A percentile compares a stretch with the other conserved stretches of the same genome.
Evolutionary conservation across 2,797 vertebrate species (phyloP).

Genomic region (Thamnophis elegans): DNA sequence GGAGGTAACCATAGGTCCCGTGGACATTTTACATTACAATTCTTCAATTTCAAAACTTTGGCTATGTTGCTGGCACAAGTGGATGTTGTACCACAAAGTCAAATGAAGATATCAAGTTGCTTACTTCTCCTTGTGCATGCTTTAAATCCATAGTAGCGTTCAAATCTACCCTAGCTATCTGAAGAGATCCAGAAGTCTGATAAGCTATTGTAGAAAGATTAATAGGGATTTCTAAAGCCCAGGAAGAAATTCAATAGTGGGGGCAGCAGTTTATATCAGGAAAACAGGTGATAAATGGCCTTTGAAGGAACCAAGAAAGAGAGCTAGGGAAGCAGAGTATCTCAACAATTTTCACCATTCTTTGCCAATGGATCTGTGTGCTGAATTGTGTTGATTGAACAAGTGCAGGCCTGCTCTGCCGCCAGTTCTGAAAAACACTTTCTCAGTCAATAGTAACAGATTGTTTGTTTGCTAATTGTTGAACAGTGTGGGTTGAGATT

Average conservation of each 20-base stretch:
- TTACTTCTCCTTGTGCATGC: background rate
- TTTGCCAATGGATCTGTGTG: background rate
- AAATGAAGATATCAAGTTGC: background rate
- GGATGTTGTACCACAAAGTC: background rate
- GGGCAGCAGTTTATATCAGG: background rate
- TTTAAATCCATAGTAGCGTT: background rate
- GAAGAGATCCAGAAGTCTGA: background rate
- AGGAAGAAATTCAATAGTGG: background rate
- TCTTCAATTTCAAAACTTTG: background rate
- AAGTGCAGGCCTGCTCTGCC: slow-evolving; percentile 70
- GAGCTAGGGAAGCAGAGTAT: background rate
- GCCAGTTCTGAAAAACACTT: slow-evolving; percentile 42
- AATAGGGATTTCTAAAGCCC: background rate
- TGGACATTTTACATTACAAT: background rate
- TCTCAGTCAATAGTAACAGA: slow-evolving; percentile 73
- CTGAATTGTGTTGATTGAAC: slow-evolving; percentile 45
- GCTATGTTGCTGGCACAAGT: background rate
- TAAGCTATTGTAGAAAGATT: background rate
- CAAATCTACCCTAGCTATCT: background rate
- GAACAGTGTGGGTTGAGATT: slow-evolving; percentile 37
- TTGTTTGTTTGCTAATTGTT: slow-evolving; percentile 59
- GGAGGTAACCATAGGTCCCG: background rate
- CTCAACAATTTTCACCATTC: background rate
- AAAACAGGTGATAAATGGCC: background rate
- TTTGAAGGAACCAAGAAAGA: background rate